Base-by-base conservation (phyloP, 1,140 invertebrate species). In the Oncopodura yosiiana region DNA sequence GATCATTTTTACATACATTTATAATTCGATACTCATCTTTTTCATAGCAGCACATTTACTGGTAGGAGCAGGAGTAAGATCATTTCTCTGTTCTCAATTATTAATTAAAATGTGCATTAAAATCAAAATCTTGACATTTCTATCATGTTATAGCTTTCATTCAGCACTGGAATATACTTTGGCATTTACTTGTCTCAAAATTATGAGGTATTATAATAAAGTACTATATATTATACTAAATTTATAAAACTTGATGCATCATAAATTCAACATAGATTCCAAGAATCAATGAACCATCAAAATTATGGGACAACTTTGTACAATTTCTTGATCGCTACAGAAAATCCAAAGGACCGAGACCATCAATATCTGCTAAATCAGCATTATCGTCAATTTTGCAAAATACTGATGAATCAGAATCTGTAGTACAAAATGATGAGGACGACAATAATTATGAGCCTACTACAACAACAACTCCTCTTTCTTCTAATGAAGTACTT, bases 111-210 rank as follows among this genome's bases (percentile, higher is more conserved):
- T 19, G 26, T 5, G 6, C 21, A 19, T 4, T 42, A 19, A 44
- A 11, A 16, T n/a, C 27, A 24, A 43, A 3, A 4, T 46, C 42
- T 36, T 34, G 12, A n/a, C n/a, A n/a, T n/a, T 29, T 49, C 48
- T 49, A 24, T 65, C 65, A 51, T 54, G 56, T 79, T 81, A 46
- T 70, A 89, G 86, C 62, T 87, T 51, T 81, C 80, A 34, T 82
- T 87, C 68, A 74, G 81, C 23, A 66, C 80, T 61, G 86, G 86
- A 27, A 69, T 88, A 23, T 90, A 89, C 65, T 72, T 82, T 49
- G 86, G 86, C 32, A 77, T 88, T 51, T 90, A 87, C 66, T 65
- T 86, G 52, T 77, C 77, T 53, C 86, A 88, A 75, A 87, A 87
- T 70, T 87, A 87, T 74, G 75, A 87, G 74, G 85, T 87, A 76